A percentile compares a stretch with the other conserved stretches of the same genome.
These are phyloP conservation scores for Chrysolina oricalcia DNA, from an alignment of 2,888 invertebrate genomes.

Conservation along the genomic window DNA sequence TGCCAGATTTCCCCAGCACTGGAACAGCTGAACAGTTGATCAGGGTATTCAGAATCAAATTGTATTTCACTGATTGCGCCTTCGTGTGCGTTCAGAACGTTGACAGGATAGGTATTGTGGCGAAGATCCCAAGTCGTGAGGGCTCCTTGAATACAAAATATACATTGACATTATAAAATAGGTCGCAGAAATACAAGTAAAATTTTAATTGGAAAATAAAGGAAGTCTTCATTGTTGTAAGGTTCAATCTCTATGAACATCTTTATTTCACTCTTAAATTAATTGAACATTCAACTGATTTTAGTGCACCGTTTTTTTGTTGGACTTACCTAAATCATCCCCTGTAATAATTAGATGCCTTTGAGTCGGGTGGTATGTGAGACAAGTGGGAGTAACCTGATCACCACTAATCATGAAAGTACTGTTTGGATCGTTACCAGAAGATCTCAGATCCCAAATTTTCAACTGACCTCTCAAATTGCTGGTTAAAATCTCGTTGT, in stretches of 20 bases:
- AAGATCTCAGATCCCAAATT: constrained; percentile 86
- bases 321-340: constrained; percentile 80
- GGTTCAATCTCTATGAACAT: no score
- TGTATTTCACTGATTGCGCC: constrained; percentile 87
- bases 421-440: constrained; percentile 77
- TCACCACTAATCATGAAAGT: constrained; percentile 85
- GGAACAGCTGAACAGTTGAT: constrained; percentile 88
- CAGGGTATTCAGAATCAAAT: constrained; percentile 90
- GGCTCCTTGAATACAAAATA: constrained; percentile 72
- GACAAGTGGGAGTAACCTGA: constrained; percentile 82
- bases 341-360: constrained; percentile 89
- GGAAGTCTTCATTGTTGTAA: no score
- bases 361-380: constrained; percentile 90
- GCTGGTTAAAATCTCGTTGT: constrained; percentile 85
- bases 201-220: no score
- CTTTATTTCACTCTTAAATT: no score
- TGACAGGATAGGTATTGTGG: constrained; percentile 87
- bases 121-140: constrained; percentile 93
- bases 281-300: no score
- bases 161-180: not conserved
- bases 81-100: constrained; percentile 85
- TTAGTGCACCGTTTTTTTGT: not conserved
- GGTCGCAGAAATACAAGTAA: no score
- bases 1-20: constrained; percentile 91
- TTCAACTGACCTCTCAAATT: constrained; percentile 93